phyloP scores from a whole-genome alignment of 2,888 invertebrate species.

The Coenonympha arcania region DNA sequence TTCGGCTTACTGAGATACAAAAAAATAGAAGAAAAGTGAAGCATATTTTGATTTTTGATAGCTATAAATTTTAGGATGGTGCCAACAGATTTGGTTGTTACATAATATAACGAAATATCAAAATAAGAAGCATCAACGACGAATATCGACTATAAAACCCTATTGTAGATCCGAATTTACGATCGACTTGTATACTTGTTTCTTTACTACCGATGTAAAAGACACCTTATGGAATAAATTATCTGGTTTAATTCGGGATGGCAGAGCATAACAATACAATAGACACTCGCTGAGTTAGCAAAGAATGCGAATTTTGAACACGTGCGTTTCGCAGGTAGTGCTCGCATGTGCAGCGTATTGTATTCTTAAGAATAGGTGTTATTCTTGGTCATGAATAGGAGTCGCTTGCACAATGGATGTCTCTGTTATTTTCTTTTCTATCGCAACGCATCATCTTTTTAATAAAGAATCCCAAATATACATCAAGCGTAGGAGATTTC shows the following conservation, averaged over 20 bases:
- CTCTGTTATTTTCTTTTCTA: slow-evolving; percentile 44
- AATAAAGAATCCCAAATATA: slow-evolving; percentile 51
- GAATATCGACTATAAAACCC: slow-evolving; percentile 27
- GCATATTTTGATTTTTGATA: neutral
- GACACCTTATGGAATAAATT: slow-evolving; percentile 35
- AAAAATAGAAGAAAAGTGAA: neutral
- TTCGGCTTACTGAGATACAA: neutral
- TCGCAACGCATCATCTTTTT: slow-evolving; percentile 58
- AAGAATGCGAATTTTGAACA: slow-evolving; percentile 62
- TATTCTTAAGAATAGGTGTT: slow-evolving; percentile 55
- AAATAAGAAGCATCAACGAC: slow-evolving; percentile 19
- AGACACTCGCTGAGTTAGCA: slow-evolving; percentile 43
- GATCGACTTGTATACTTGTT: slow-evolving; percentile 31
- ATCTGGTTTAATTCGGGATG: slow-evolving; percentile 42
- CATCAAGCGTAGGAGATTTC: slow-evolving; percentile 68
- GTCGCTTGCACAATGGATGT: slow-evolving; percentile 65
- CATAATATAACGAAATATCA: slow-evolving; percentile 31
- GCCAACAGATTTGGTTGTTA: slow-evolving; percentile 5
- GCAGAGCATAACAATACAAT: slow-evolving; percentile 39
- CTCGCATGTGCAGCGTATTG: slow-evolving; percentile 68
- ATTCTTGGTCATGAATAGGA: slow-evolving; percentile 55
- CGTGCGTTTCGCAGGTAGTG: slow-evolving; percentile 69
- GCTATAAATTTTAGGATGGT: slow-evolving; percentile 1
- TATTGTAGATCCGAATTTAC: slow-evolving; percentile 47
- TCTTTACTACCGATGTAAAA: slow-evolving; percentile 33